Conservation (phyloP, 2,797 vertebrate species). For the Percopsis omiscomaycus region DNA sequence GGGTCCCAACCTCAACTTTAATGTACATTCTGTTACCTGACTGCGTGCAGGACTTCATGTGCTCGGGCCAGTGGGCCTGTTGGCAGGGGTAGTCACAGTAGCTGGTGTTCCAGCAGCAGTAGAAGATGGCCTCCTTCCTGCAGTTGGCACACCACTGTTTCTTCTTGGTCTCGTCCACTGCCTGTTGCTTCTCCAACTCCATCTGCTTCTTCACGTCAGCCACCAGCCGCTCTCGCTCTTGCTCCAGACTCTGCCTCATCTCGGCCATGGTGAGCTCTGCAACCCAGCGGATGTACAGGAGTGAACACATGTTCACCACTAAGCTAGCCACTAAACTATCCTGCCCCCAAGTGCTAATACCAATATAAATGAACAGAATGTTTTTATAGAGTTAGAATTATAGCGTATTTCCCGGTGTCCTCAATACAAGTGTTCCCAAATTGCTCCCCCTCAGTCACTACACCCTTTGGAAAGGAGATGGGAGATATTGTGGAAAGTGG, state of each 20-base stretch:
- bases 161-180: conserved; percentile 94
- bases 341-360: no score
- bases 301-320: no score
- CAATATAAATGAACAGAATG: no score
- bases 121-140: conserved; percentile 95
- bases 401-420: no score
- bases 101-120: conserved; percentile 97
- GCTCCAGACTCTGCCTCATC: conserved; percentile 96
- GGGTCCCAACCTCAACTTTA: neutral
- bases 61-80: conserved; percentile 95
- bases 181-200: conserved; percentile 91
- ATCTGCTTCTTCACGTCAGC: conserved; percentile 92
- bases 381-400: no score
- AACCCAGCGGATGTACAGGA: neutral
- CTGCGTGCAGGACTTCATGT: conserved; percentile 97
- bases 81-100: conserved; percentile 97
- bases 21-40: conserved; percentile 79
- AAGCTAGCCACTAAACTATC: no score
- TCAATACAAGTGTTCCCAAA: no score
- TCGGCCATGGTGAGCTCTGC: conserved; percentile 95
- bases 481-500: no score
- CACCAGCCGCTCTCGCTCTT: conserved; percentile 90
- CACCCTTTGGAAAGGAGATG: no score
- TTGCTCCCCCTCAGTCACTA: no score
- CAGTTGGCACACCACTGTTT: conserved; percentile 97